phyloP scores from a whole-genome alignment of 2,797 vertebrate genomes.

The Gambusia yucatana region DNA sequence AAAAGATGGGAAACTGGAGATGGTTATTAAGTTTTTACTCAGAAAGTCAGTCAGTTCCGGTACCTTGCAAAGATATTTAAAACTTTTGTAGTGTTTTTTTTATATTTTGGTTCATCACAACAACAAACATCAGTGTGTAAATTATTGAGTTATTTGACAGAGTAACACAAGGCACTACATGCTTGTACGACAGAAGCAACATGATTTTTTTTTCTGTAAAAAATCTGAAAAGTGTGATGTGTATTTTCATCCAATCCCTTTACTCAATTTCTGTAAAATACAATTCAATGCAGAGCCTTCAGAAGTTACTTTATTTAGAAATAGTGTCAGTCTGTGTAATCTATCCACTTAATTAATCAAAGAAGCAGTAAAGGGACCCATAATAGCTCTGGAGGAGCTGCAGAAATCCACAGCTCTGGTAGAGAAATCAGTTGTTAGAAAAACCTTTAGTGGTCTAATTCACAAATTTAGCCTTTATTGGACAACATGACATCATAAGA shows the following conservation, averaged over 20 bases:
- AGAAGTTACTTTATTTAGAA: neutral
- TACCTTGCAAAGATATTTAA: neutral
- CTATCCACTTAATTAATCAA: neutral
- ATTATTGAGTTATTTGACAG: neutral
- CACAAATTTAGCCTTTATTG: neutral
- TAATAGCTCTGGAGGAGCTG: too few species aligned
- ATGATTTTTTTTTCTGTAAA: neutral
- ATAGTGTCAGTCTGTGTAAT: neutral
- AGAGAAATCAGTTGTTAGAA: neutral
- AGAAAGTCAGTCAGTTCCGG: conserved; percentile 12
- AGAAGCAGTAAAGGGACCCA: too few species aligned
- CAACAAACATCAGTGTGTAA: neutral
- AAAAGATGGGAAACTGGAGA: neutral
- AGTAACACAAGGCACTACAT: neutral
- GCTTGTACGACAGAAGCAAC: neutral
- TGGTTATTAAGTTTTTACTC: neutral
- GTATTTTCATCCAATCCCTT: neutral
- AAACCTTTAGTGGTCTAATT: neutral
- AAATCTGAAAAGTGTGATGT: neutral
- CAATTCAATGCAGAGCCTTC: neutral
- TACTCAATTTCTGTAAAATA: neutral
- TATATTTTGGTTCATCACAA: neutral
- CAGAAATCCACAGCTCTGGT: neutral
- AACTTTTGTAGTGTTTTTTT: neutral
- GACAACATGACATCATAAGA: neutral